Base-by-base conservation (phyloP, 2,888 invertebrate species). In the Drepanosiphum platanoidis region DNA sequence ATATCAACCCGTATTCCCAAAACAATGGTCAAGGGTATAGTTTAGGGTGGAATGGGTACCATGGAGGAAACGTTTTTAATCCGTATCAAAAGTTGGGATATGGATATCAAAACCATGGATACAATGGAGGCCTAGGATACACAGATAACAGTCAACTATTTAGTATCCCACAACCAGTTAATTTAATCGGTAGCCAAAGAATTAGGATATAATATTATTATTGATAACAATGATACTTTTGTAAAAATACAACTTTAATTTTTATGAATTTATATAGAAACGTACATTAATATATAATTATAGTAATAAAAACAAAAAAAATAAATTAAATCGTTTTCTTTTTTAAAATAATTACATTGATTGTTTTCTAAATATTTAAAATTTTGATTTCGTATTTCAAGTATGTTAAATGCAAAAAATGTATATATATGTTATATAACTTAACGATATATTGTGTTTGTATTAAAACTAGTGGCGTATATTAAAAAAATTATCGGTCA, bases 371-470 rank as follows among this genome's bases (percentile, higher is more conserved):
- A 18, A 36, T 8, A 34, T 34, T 22, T 13, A 22, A 34, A 52
- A 58, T 81, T 81, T 81, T 81, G 80, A 81, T 81, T 81, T 70
- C 13, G 27, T 36, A 70, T 70, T 70, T 52, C 70, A 22, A 36
- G 27, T 58, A 30, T 3, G 7, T 70, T 71, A 81, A 81, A 81
- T 71, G 80, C 70, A 81, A 36, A 72, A 3, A 36, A 9, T 70
- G 11, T 27, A 32, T 39, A 27, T 13, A 58, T n/a, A 36, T 58
- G n/a, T 58, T n/a, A 2, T 68, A 34, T 34, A n/a, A n/a, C n/a
- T 68, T 68, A 18, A 68, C 9, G 4, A 8, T 34, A 68, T 5
- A 61, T 8, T 61, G n/a, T n/a, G n/a, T 1, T 61, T 61, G 61
- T 61, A n/a, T 27, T 27, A 61, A 61, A 27, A 61, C 9, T 22